Percentiles rank a stretch among this genome's conserved stretches.
phyloP scores from a whole-genome alignment of 2,113 vertebrate species.

The human (Homo sapiens) region GRCh38 chr17:36802001-36802500 shows the following conservation, averaged over 20 bases:
- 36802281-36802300: background rate
- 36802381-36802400: background rate
- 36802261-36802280: background rate
- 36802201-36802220: background rate
- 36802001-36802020: background rate
- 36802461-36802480: background rate
- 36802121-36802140: background rate
- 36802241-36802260: background rate
- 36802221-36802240: background rate
- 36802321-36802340: background rate
- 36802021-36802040: background rate
- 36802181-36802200: constrained; percentile 14
- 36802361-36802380: background rate
- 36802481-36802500: background rate
- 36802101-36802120: background rate
- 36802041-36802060: background rate
- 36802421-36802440: background rate
- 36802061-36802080: background rate
- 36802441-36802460: background rate
- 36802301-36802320: background rate
- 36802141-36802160: background rate
- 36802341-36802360: background rate
- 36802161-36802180: background rate
- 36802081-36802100: background rate
- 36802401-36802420: background rate